Evolutionary conservation across 2,888 invertebrate genomes (phyloP), one percentile per base, ranked within the genome.

Genomic region (Myopa tessellatipennis): DNA sequence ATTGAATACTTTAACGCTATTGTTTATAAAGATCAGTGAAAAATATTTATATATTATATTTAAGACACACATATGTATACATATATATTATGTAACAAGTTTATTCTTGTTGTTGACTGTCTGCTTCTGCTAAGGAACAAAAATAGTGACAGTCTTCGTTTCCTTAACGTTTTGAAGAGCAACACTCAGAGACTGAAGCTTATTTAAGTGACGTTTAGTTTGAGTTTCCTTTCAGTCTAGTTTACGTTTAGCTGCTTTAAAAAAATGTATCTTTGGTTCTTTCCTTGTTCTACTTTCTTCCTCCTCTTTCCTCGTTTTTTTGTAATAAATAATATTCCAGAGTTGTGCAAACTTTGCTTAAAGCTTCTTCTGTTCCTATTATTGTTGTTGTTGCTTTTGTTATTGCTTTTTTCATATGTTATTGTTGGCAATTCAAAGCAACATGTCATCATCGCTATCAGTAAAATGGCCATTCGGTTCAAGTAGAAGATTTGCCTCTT

Each of bases 391-490:
- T 58, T n/a, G 58, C 12, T 14, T 14, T 16, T 14, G 58, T 52
- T 14, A 52, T 52, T 52, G 52, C 52, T 12, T 52, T 52, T 52
- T 52, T 52, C 3, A 52, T 52, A 52, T 5, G 4, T 58, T n/a
- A 16, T 14, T n/a, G 4, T n/a, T 58, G 58, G 18, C 58, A 58
- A 58, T 70, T 82, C 88, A 88, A 72, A 88, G 85, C 77, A 88
- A 81, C 87, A 88, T 88, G 72, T 88, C 88, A 74, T 88, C 88
- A 78, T 88, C 88, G 78, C 88, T 88, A 61, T 87, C 87, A 7
- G 85, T 86, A 55, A 88, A 87, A 77, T 87, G 87, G 4, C 88
- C 89, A 81, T 87, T 87, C 18, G 88, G 86, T 78, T 88, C 88
- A 36, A 89, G 79, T 76, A 88, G 78, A 77, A 88, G 81, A 78